A percentile compares a stretch with the other conserved stretches of the same genome.
Evolutionary conservation across 2,113 vertebrate species (phyloP).

Genomic region (Ovis aries): ARS-UI_Ramb_v3.0 NC_056080.1:11637001-11637500

Average conservation of each 20-base stretch:
- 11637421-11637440: neutral
- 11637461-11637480: neutral
- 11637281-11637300: neutral
- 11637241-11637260: neutral
- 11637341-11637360: neutral
- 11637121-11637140: neutral
- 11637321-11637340: neutral
- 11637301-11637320: neutral
- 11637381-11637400: neutral
- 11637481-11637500: neutral
- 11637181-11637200: neutral
- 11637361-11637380: neutral
- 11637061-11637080: neutral
- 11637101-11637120: neutral
- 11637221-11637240: neutral
- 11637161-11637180: neutral
- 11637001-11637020: neutral
- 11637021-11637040: neutral
- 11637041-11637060: neutral
- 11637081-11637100: neutral
- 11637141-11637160: neutral
- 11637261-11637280: neutral
- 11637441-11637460: neutral
- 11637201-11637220: neutral
- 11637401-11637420: neutral